phyloP scores from a whole-genome alignment of 64 coral and sea anemone species.

The Montipora foliosa region DNA sequence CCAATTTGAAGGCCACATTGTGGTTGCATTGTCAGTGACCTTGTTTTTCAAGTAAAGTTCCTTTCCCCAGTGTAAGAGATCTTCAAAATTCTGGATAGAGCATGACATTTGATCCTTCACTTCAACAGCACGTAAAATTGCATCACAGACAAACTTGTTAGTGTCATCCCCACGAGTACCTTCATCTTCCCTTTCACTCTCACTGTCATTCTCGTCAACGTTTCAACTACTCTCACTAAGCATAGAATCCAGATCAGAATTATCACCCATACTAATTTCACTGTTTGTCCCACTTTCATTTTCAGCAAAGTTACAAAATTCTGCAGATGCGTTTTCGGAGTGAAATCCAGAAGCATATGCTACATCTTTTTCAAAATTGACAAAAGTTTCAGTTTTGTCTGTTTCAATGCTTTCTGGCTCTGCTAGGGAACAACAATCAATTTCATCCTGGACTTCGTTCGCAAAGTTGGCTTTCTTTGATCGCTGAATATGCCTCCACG shows the following conservation, averaged over 20 bases:
- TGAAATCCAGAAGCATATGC: slow-evolving; percentile 16
- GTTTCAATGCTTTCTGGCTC: neutral
- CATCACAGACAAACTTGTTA: slow-evolving; percentile 25
- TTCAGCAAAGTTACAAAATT: slow-evolving; percentile 34
- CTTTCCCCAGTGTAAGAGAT: slow-evolving; percentile 37
- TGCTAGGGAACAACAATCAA: slow-evolving; percentile 26
- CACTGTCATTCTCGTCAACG: slow-evolving; percentile 11
- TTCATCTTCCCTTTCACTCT: slow-evolving; percentile 29
- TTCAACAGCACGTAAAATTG: too few relatives aligned
- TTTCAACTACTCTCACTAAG: slow-evolving; percentile 16
- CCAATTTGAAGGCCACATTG: slow-evolving; percentile 45
- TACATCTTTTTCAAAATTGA: slow-evolving; percentile 19
- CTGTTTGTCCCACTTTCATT: slow-evolving; percentile 23
- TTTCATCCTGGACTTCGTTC: slow-evolving; percentile 18
- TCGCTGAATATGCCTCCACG: slow-evolving; percentile 31
- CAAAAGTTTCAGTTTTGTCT: neutral
- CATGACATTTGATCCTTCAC: neutral
- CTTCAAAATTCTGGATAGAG: slow-evolving; percentile 27
- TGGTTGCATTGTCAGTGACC: neutral
- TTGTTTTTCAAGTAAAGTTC: slow-evolving; percentile 4
- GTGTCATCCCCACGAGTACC: slow-evolving; percentile 17
- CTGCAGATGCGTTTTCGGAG: slow-evolving; percentile 5
- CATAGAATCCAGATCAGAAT: slow-evolving; percentile 24
- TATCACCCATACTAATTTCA: slow-evolving; percentile 16
- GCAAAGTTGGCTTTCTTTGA: slow-evolving; percentile 5